Conservation (phyloP, 2,113 vertebrate species). For the Oceanites oceanicus region DNA sequence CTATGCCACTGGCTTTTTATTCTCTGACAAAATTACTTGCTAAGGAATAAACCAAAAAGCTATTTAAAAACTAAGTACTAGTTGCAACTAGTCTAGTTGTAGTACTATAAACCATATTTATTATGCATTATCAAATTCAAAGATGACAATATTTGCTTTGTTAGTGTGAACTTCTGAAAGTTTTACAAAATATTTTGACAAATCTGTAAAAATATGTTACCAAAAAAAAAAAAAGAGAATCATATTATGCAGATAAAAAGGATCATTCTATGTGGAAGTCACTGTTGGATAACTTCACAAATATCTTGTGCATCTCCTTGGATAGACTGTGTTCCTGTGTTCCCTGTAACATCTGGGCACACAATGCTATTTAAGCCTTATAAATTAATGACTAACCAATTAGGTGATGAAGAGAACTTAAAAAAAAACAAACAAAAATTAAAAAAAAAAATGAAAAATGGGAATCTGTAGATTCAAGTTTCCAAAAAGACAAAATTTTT, state of each 20-base stretch:
- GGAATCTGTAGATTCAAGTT: background rate
- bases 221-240: no score
- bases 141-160: background rate
- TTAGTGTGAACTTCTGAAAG: background rate
- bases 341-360: background rate
- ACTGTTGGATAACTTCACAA: background rate
- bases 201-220: background rate
- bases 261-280: background rate
- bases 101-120: background rate
- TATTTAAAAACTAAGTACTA: background rate
- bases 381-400: background rate
- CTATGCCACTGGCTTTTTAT: background rate
- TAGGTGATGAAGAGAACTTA: background rate
- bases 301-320: background rate
- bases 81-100: background rate
- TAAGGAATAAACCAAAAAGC: background rate
- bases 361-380: background rate
- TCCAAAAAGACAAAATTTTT: background rate
- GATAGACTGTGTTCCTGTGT: background rate
- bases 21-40: background rate
- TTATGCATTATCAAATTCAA: background rate
- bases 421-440: background rate
- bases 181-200: background rate
- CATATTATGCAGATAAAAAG: background rate
- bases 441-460: background rate